These are phyloP conservation scores for Dolichomitus sp. DNA, from an alignment of 2,888 invertebrate genomes.

Conservation along the genomic window DNA sequence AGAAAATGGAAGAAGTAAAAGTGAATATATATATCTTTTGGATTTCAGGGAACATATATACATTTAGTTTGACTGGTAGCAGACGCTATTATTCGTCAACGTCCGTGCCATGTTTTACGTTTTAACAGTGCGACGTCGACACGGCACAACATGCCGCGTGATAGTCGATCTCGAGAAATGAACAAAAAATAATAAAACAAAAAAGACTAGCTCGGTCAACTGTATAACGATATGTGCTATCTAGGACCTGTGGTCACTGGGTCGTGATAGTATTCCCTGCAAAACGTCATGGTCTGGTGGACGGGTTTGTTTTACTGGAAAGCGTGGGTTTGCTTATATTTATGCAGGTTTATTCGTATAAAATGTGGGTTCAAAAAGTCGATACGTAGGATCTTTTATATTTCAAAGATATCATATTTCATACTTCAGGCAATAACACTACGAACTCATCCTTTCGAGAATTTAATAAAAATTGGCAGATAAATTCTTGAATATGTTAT, in stretches of 20 bases:
- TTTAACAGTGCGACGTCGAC: slow-evolving; percentile 28
- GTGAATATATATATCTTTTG: slow-evolving; percentile 21
- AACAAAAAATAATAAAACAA: slow-evolving; percentile 23
- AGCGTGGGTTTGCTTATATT: slow-evolving; percentile 16
- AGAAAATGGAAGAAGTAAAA: background rate
- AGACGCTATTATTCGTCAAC: slow-evolving; percentile 26
- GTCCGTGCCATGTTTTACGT: slow-evolving; percentile 36
- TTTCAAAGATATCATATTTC: background rate
- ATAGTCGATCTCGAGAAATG: slow-evolving; percentile 35
- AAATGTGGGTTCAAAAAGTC: background rate
- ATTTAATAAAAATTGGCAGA: background rate
- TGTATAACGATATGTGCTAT: slow-evolving; percentile 19
- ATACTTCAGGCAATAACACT: background rate
- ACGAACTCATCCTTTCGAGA: background rate
- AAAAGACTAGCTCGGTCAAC: slow-evolving; percentile 34
- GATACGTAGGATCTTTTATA: background rate
- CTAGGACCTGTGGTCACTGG: slow-evolving; percentile 20
- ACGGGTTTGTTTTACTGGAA: slow-evolving; percentile 1
- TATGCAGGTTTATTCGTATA: background rate
- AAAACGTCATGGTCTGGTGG: background rate
- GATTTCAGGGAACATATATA: slow-evolving; percentile 33
- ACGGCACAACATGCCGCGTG: slow-evolving; percentile 4
- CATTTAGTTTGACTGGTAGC: slow-evolving; percentile 7
- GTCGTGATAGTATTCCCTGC: slow-evolving; percentile 21
- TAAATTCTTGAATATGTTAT: no score